phyloP scores from a whole-genome alignment of 2,113 vertebrate genomes.

The Tricholaema leucomelas region DNA sequence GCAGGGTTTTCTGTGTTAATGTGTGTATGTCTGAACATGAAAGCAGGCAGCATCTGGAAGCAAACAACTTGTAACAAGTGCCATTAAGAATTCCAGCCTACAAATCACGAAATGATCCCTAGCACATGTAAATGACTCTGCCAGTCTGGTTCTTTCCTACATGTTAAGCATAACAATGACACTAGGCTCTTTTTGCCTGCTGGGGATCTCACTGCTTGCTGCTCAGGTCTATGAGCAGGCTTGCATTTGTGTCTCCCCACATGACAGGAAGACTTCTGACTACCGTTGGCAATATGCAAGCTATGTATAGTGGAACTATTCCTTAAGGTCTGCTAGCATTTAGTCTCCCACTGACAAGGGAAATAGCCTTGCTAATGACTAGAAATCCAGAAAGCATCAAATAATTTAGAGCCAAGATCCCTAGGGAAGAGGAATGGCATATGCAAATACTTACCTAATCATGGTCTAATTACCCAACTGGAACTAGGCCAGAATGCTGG shows the following conservation, averaged over 20 bases:
- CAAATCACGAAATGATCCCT: conserved; percentile 4
- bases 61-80: background rate
- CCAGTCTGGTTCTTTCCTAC: conserved; percentile 18
- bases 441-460: background rate
- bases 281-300: background rate
- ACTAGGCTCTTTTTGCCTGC: background rate
- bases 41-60: conserved; percentile 38
- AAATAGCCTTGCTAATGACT: conserved; percentile 26
- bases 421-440: background rate
- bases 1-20: background rate
- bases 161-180: background rate
- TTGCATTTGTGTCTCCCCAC: background rate
- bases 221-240: background rate
- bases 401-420: background rate
- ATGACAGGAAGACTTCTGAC: background rate
- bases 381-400: background rate
- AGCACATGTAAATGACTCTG: background rate
- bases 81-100: conserved; percentile 23
- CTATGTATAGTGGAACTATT: background rate
- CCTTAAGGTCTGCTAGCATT: background rate
- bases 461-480: conserved; percentile 1
- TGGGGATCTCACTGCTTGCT: background rate
- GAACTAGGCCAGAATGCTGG: background rate
- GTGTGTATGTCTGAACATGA: background rate
- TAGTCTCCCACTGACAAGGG: background rate